These are phyloP conservation scores for Lepus townsendii DNA, from an alignment of 2,797 vertebrate species.

Conservation along the genomic window DNA sequence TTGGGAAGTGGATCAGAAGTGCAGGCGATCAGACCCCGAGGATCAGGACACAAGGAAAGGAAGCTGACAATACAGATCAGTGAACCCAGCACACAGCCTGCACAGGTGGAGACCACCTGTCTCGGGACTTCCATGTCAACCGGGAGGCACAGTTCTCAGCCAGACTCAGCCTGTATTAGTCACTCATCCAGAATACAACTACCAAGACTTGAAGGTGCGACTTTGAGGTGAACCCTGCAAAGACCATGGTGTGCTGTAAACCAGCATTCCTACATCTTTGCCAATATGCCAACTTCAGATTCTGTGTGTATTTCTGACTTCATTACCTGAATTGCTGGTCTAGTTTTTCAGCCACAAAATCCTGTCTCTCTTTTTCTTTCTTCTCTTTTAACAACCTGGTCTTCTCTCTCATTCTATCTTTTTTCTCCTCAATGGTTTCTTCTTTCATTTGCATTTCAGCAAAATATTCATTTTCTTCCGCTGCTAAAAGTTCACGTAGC, in stretches of 20 bases:
- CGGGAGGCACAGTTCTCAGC: not conserved
- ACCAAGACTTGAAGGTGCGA: slow-evolving; percentile 5
- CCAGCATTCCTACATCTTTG: slow-evolving; percentile 37
- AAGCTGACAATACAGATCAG: not conserved
- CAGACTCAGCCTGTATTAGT: not conserved
- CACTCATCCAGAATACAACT: slow-evolving; percentile 12
- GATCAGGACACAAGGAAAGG: not conserved
- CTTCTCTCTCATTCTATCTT: slow-evolving; percentile 90
- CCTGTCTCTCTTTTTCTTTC: slow-evolving; percentile 92
- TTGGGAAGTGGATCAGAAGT: not conserved
- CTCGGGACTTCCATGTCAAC: not conserved
- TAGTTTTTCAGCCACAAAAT: slow-evolving; percentile 91
- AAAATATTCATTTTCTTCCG: slow-evolving; percentile 91
- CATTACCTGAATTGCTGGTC: slow-evolving; percentile 95
- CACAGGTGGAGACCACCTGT: not conserved
- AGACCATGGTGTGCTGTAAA: not conserved
- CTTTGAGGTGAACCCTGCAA: not conserved
- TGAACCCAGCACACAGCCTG: not conserved
- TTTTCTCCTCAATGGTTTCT: slow-evolving; percentile 89
- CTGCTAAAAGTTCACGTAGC: slow-evolving; percentile 91
- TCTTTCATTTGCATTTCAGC: slow-evolving; percentile 88
- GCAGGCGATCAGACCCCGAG: not conserved
- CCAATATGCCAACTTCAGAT: slow-evolving; percentile 4
- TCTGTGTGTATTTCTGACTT: not conserved
- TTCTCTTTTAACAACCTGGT: slow-evolving; percentile 89